These are phyloP conservation scores for Danio aesculapii DNA, from an alignment of 2,797 vertebrate species.

Conservation along the genomic window DNA sequence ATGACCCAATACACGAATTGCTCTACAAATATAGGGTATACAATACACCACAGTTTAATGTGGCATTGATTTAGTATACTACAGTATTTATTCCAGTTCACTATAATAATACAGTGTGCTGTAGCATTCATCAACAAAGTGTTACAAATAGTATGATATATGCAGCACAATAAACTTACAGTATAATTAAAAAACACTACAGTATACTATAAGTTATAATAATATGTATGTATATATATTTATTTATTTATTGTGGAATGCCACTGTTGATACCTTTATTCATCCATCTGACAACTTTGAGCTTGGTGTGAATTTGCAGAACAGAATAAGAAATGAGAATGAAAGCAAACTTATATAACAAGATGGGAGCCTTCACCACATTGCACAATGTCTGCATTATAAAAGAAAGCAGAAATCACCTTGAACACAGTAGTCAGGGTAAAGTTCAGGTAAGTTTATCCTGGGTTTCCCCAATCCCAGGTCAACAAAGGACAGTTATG, in stretches of 20 bases:
- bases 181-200: too few relatives aligned
- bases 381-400: not conserved
- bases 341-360: not conserved
- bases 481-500: not conserved
- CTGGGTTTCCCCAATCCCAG: slow-evolving; percentile 30
- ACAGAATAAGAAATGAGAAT: slow-evolving; percentile 14
- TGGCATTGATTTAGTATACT: too few relatives aligned
- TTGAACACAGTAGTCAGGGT: not conserved
- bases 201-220: too few relatives aligned
- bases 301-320: not conserved
- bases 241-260: not conserved
- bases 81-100: too few relatives aligned
- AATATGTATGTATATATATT: too few relatives aligned
- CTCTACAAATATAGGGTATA: too few relatives aligned
- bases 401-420: slow-evolving; percentile 13
- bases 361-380: not conserved
- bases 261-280: not conserved
- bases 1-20: too few relatives aligned
- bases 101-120: too few relatives aligned
- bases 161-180: too few relatives aligned
- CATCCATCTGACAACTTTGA: not conserved
- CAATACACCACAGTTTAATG: too few relatives aligned
- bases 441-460: slow-evolving; percentile 13
- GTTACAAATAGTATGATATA: too few relatives aligned
- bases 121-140: too few relatives aligned